phyloP scores from a whole-genome alignment of 2,888 invertebrate genomes.

The Acanthosepion lycidas region DNA sequence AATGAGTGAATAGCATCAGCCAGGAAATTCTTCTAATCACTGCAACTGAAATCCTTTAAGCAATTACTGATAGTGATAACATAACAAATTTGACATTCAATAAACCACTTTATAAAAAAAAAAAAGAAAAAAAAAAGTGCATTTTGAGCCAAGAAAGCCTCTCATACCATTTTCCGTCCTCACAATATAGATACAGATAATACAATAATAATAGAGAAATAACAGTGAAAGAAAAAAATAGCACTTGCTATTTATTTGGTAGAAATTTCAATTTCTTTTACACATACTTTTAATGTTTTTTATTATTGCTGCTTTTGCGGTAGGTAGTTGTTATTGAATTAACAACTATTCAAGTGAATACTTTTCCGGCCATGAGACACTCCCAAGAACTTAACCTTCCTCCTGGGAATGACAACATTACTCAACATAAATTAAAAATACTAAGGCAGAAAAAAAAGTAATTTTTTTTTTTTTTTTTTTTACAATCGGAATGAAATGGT shows the following conservation, averaged over 20 bases:
- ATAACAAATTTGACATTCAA: not conserved
- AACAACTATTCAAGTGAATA: conserved; percentile 2
- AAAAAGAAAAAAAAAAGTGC: not conserved
- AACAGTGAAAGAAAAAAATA: no score
- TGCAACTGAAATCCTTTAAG: not conserved
- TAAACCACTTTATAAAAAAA: not conserved
- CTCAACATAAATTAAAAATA: not conserved
- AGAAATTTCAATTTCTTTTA: no score
- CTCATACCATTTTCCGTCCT: not conserved
- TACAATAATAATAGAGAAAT: not conserved
- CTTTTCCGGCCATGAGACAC: conserved; percentile 7
- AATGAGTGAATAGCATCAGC: conserved; percentile 17
- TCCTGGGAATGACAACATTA: not conserved
- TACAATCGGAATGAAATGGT: not conserved
- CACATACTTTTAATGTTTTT: no score
- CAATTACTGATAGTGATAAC: not conserved
- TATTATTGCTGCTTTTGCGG: not conserved
- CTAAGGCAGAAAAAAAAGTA: not conserved
- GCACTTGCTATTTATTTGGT: no score
- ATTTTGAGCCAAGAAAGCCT: not conserved
- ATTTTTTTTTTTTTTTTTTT: not conserved
- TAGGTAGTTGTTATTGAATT: not conserved
- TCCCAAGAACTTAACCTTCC: not conserved
- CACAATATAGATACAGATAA: not conserved
- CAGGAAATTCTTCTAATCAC: conserved; percentile 15